phyloP scores from a whole-genome alignment of 2,888 invertebrate genomes.

The Megalurothrips usitatus region DNA sequence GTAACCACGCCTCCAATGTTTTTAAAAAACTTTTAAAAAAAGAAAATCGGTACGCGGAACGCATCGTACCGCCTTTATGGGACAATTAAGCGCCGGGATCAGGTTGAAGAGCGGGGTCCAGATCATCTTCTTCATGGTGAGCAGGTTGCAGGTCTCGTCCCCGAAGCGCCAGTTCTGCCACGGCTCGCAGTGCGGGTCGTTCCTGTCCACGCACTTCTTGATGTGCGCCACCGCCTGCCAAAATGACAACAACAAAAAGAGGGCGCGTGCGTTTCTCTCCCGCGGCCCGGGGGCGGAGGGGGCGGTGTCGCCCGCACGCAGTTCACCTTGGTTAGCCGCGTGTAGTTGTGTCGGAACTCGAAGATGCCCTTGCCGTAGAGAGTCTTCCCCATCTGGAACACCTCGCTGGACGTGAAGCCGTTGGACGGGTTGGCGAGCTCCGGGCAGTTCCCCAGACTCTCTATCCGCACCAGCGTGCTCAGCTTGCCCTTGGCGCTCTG shows the following conservation, averaged over 20 bases:
- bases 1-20: no score
- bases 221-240: not conserved
- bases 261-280: not conserved
- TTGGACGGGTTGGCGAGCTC: not conserved
- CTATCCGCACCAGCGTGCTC: not conserved
- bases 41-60: not conserved
- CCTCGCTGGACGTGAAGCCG: not conserved
- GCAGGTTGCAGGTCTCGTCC: not conserved
- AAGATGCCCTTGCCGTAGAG: not conserved
- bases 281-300: not conserved
- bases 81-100: not conserved
- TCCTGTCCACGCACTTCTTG: not conserved
- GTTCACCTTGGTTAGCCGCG: not conserved
- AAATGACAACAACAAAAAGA: not conserved
- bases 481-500: not conserved
- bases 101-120: constrained; percentile 1
- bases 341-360: not conserved
- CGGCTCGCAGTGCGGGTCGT: constrained; percentile 3
- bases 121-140: not conserved
- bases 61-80: not conserved
- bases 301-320: not conserved
- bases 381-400: not conserved
- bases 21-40: no score
- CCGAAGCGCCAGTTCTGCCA: constrained; percentile 12
- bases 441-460: not conserved